These are phyloP conservation scores for Dallia pectoralis DNA, from an alignment of 2,797 vertebrate genomes.

Conservation along the genomic window DNA sequence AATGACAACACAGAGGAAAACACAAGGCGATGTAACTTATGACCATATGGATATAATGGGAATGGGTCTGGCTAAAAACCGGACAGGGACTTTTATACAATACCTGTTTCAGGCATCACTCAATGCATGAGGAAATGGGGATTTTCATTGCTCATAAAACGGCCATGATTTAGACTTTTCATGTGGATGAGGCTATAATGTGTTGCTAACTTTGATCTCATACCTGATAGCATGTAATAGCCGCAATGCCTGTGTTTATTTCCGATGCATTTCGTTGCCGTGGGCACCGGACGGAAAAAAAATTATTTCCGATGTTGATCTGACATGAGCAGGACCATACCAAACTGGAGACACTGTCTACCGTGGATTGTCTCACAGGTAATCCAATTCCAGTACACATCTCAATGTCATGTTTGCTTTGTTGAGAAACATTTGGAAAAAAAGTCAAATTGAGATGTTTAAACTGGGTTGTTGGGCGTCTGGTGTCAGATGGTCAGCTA, in stretches of 20 bases:
- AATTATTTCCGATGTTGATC: conserved; percentile 50
- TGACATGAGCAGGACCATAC: conserved; percentile 57
- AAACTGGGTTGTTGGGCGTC: conserved; percentile 40
- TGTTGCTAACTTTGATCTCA: conserved; percentile 54
- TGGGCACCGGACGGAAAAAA: conserved; percentile 7
- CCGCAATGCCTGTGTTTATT: conserved; percentile 49
- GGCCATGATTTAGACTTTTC: conserved; percentile 35
- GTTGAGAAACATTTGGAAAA: conserved; percentile 56
- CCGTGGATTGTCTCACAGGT: conserved; percentile 61
- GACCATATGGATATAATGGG: conserved; percentile 39
- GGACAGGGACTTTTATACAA: conserved; percentile 49
- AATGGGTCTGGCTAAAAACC: conserved; percentile 33
- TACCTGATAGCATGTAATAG: conserved; percentile 33
- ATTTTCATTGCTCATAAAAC: conserved; percentile 43
- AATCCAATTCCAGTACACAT: conserved; percentile 55
- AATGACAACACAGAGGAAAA: conserved; percentile 67
- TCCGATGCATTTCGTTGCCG: conserved; percentile 31
- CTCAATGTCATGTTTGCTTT: conserved; percentile 46
- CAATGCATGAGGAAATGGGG: conserved; percentile 54
- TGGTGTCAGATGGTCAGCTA: conserved; percentile 5
- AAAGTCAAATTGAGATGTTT: conserved; percentile 57
- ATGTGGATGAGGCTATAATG: conserved; percentile 49
- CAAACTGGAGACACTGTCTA: conserved; percentile 59
- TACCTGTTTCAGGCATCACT: conserved; percentile 52
- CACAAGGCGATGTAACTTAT: conserved; percentile 58